These are phyloP conservation scores for Philaethria dido DNA, from an alignment of 2,888 invertebrate species.

Conservation along the genomic window DNA sequence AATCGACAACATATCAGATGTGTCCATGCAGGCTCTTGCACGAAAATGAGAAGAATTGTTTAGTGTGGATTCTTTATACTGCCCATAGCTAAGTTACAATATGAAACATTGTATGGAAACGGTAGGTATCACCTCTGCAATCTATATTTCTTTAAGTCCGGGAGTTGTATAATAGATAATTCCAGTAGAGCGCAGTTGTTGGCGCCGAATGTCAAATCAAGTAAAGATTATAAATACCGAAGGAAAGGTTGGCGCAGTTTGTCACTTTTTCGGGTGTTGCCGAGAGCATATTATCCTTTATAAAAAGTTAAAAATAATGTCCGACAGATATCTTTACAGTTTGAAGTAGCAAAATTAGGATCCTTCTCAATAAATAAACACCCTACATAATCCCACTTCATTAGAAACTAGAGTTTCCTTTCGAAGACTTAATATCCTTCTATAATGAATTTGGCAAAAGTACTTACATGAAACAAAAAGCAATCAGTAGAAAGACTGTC, in stretches of 20 bases:
- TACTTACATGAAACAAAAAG: no score
- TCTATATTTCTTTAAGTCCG: constrained; percentile 1
- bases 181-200: no score
- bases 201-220: constrained; percentile 4
- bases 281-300: neutral
- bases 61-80: constrained; percentile 11
- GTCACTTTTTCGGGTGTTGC: neutral
- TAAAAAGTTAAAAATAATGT: constrained; percentile 15
- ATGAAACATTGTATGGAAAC: no score
- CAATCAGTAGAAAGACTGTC: no score
- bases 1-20: neutral
- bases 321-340: constrained; percentile 9
- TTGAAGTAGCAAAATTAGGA: neutral
- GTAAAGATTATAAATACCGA: constrained; percentile 7
- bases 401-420: no score
- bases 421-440: no score
- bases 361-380: neutral
- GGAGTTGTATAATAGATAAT: no score
- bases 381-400: neutral
- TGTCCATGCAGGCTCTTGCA: neutral
- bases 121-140: neutral
- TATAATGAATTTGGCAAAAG: no score
- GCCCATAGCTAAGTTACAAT: constrained; percentile 3
- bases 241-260: constrained; percentile 17
- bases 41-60: neutral